Conservation (phyloP, 2,113 vertebrate species). For the Tetrao urogallus region DNA sequence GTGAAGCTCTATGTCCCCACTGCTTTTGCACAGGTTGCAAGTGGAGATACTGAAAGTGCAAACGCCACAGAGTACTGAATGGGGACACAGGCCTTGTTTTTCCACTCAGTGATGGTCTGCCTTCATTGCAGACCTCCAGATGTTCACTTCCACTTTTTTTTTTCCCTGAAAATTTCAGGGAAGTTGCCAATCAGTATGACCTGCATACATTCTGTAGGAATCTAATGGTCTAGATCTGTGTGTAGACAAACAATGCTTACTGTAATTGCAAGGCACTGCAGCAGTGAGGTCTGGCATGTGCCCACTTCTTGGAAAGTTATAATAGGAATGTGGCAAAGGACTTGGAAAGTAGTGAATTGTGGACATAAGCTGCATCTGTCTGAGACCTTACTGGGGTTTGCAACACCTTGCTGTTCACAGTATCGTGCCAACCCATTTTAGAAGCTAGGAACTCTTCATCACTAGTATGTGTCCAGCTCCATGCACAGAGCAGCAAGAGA, state of each 20-base stretch:
- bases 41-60: not conserved
- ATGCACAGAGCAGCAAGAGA: not conserved
- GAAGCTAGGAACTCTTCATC: not conserved
- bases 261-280: not conserved
- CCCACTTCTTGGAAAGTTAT: not conserved
- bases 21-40: not conserved
- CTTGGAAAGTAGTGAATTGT: not conserved
- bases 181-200: not conserved
- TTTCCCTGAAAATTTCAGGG: not conserved
- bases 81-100: not conserved
- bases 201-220: not conserved
- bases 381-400: not conserved
- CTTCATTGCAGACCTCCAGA: not conserved
- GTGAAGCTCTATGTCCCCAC: not conserved
- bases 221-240: not conserved
- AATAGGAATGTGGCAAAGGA: not conserved
- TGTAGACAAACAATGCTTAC: rapidly evolving
- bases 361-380: not conserved
- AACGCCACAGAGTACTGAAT: not conserved
- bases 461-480: not conserved
- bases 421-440: no score
- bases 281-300: not conserved
- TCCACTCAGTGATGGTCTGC: not conserved
- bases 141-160: not conserved
- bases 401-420: not conserved